Percentiles rank a stretch among this genome's conserved stretches.
phyloP scores from a whole-genome alignment of 2,888 invertebrate genomes.

The Uloborus plumipes region DNA sequence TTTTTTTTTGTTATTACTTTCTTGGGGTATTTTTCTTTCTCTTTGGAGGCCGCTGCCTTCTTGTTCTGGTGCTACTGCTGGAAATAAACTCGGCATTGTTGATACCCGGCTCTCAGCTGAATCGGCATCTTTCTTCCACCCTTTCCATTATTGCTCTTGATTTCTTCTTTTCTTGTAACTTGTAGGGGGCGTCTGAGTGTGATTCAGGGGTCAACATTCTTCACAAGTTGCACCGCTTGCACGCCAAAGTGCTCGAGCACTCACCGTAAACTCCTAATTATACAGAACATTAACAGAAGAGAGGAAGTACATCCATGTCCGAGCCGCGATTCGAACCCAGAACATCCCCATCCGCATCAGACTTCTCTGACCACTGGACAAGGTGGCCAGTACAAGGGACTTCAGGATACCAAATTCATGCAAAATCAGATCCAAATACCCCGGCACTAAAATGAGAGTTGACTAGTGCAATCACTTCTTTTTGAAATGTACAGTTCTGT shows the following conservation, averaged over 20 bases:
- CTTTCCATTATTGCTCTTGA: not conserved
- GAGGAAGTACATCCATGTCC: too few species aligned
- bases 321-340: too few species aligned
- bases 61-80: constrained; percentile 42
- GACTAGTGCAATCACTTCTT: too few species aligned
- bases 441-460: too few species aligned
- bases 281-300: too few species aligned
- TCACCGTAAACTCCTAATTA: too few species aligned
- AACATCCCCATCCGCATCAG: too few species aligned
- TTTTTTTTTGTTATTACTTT: not conserved
- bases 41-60: not conserved
- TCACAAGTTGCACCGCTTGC: not conserved
- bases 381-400: too few species aligned
- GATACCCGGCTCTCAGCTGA: constrained; percentile 19
- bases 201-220: constrained; percentile 11
- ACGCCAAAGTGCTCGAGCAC: not conserved
- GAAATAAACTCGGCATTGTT: constrained; percentile 58
- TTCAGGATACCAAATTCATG: too few species aligned
- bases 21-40: constrained; percentile 3
- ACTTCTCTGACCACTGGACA: too few species aligned
- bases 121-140: not conserved
- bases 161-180: constrained; percentile 1
- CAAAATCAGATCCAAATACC: too few species aligned
- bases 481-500: too few species aligned
- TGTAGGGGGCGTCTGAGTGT: not conserved